Evolutionary conservation across 64 coral and sea anemone species (phyloP).

Genomic region (Dendronephthya gigantea): DNA sequence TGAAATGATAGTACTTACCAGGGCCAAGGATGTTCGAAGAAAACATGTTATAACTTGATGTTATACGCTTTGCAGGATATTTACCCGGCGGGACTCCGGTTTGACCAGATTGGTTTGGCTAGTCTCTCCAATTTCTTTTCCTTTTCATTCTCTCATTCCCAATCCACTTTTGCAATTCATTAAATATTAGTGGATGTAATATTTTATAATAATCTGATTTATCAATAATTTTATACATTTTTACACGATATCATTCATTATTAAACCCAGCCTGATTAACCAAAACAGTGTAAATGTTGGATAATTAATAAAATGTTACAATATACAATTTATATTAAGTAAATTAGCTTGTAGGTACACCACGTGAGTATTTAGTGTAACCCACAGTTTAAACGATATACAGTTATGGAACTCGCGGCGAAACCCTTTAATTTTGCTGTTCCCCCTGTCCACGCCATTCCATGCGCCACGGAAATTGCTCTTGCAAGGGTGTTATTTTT

Average conservation of each 20-base stretch:
- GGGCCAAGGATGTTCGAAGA: background rate
- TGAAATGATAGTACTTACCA: background rate
- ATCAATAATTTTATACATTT: background rate
- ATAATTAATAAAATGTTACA: too few species aligned
- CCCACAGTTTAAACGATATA: too few species aligned
- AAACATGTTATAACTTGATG: constrained; percentile 13
- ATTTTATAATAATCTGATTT: background rate
- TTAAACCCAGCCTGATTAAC: background rate
- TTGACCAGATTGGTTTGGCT: background rate
- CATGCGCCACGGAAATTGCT: too few species aligned
- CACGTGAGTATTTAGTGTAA: too few species aligned
- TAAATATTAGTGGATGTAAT: background rate
- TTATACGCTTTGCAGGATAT: background rate
- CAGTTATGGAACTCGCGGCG: too few species aligned
- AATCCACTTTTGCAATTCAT: background rate
- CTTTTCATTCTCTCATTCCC: constrained; percentile 8
- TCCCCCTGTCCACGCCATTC: too few species aligned
- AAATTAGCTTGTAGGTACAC: too few species aligned
- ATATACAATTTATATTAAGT: background rate
- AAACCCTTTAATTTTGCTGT: too few species aligned
- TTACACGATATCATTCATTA: background rate
- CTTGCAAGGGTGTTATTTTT: too few species aligned
- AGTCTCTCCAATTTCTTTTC: too few species aligned
- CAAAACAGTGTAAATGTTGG: too few species aligned
- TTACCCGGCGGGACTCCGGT: background rate